A percentile compares a stretch with the other conserved stretches of the same genome.
Evolutionary conservation across 2,797 vertebrate genomes (phyloP).

Genomic region (Rhabdomys pumilio): DNA sequence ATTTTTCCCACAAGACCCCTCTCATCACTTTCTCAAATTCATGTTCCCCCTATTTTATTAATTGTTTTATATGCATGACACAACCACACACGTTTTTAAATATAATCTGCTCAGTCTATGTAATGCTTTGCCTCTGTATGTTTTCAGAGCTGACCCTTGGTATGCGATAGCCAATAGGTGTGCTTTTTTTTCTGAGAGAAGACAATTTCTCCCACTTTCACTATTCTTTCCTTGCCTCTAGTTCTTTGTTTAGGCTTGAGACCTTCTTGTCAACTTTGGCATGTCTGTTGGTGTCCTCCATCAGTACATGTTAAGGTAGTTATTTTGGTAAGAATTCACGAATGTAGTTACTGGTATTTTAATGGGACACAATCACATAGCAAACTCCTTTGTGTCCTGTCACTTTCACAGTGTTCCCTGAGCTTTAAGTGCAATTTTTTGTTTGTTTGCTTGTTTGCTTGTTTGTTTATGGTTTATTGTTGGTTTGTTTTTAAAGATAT

Average conservation of each 20-base stretch:
- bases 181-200: not conserved
- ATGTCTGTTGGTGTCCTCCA: not conserved
- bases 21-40: not conserved
- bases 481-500: not conserved
- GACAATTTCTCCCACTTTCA: not conserved
- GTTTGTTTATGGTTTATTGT: not conserved
- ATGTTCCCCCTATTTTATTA: not conserved
- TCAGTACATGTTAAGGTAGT: not conserved
- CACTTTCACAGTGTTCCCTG: not conserved
- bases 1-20: too few relatives aligned
- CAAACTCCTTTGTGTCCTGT: not conserved
- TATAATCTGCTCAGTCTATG: not conserved
- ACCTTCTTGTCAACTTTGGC: not conserved
- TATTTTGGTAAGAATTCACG: not conserved
- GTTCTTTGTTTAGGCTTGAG: not conserved
- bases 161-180: not conserved
- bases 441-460: not conserved
- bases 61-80: not conserved
- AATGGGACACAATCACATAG: not conserved
- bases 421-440: not conserved
- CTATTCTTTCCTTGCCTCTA: not conserved
- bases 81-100: not conserved
- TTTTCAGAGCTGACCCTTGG: not conserved
- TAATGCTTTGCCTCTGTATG: not conserved
- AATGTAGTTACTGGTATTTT: not conserved